These are phyloP conservation scores for Gallirallus australis DNA, from an alignment of 2,797 vertebrate genomes.

Conservation along the genomic window DNA sequence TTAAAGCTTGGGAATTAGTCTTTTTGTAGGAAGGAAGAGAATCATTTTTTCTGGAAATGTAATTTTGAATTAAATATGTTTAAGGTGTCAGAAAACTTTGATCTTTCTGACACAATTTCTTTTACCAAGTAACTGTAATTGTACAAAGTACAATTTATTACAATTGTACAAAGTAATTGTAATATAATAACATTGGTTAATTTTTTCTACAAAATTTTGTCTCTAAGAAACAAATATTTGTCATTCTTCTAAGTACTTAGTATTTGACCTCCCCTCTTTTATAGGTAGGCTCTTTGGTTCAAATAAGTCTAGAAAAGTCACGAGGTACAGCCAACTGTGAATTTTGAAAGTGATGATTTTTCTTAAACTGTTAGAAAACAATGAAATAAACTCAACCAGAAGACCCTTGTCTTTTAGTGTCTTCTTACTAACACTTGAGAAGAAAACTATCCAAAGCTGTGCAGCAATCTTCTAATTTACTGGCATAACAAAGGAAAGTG, in stretches of 20 bases:
- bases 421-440: background rate
- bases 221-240: background rate
- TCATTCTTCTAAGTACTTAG: background rate
- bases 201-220: background rate
- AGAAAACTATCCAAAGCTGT: background rate
- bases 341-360: background rate
- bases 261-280: background rate
- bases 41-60: background rate
- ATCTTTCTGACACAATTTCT: background rate
- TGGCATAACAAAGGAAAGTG: background rate
- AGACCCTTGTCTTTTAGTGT: background rate
- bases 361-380: background rate
- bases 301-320: background rate
- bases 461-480: background rate
- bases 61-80: background rate
- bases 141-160: too few species aligned
- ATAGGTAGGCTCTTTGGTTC: background rate
- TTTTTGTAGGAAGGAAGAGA: background rate
- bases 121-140: background rate
- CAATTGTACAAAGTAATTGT: background rate
- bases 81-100: background rate
- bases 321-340: background rate
- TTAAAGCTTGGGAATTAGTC: background rate
- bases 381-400: background rate
- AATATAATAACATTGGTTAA: background rate